Conservation (phyloP, 2,797 vertebrate species). For the Brachymystax lenok region DNA sequence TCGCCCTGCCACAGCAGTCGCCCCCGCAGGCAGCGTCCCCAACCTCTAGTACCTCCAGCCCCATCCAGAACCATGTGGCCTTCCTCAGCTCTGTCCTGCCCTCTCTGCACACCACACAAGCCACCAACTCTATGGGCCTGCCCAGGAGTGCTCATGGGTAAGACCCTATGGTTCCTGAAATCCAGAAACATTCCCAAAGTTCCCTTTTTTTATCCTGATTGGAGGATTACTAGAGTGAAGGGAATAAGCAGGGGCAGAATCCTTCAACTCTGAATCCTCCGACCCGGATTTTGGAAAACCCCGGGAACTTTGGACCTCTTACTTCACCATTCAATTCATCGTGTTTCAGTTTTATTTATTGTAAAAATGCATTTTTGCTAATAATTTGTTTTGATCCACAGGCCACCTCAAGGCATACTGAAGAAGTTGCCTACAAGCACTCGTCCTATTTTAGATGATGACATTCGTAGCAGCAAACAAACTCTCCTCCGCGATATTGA, state of each 20-base stretch:
- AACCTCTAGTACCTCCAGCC: slow-evolving; percentile 79
- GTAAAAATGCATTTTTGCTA: neutral
- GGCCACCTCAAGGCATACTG: slow-evolving; percentile 72
- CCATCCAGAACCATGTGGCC: slow-evolving; percentile 92
- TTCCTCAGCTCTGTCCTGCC: slow-evolving; percentile 95
- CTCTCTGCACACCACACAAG: slow-evolving; percentile 77
- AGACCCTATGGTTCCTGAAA: slow-evolving; percentile 53
- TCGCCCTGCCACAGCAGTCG: slow-evolving; percentile 76
- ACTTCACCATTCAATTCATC: neutral
- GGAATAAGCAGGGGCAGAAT: neutral
- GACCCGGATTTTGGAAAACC: neutral
- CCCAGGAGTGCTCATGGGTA: slow-evolving; percentile 85
- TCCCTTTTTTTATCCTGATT: neutral
- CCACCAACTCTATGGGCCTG: slow-evolving; percentile 94
- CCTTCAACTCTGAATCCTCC: neutral
- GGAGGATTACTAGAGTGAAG: neutral
- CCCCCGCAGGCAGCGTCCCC: slow-evolving; percentile 84
- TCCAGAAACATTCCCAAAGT: neutral
- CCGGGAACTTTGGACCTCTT: neutral
- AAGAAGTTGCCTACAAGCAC: slow-evolving; percentile 79
- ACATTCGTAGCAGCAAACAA: slow-evolving; percentile 81
- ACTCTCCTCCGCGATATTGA: slow-evolving; percentile 83
- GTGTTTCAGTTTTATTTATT: neutral
- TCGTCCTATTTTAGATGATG: slow-evolving; percentile 69
- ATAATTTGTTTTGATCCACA: slow-evolving; percentile 55